Conservation (phyloP, 1,140 invertebrate genomes). For the Eubasilissa regina region DNA sequence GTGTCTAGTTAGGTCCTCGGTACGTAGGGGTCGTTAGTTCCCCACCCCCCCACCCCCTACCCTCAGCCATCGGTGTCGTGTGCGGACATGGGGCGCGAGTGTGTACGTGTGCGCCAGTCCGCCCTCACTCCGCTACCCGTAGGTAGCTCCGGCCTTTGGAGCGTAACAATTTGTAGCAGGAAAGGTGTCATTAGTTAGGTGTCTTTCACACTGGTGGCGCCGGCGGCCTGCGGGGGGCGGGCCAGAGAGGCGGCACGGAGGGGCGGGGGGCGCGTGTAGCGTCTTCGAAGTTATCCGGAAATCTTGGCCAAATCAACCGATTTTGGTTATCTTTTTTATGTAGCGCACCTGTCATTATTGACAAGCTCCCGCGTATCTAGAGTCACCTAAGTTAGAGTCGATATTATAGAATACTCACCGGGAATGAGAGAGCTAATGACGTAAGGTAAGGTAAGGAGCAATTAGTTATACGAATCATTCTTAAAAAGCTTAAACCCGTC, state of each 20-base stretch:
- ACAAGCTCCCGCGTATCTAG: no score
- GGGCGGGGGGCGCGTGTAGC: not conserved
- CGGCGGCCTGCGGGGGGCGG: constrained; percentile 32
- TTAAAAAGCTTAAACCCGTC: constrained; percentile 1
- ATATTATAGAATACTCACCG: no score
- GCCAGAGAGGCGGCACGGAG: not conserved
- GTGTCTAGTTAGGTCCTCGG: constrained; percentile 27
- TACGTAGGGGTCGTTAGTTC: constrained; percentile 40
- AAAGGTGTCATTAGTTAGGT: constrained; percentile 64
- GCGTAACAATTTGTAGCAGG: constrained; percentile 63
- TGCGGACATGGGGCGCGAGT: not conserved
- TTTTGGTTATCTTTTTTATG: no score
- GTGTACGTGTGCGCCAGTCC: constrained; percentile 20
- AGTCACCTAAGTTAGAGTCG: no score
- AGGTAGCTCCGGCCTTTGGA: constrained; percentile 45
- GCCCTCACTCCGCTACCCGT: constrained; percentile 16
- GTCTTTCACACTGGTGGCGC: constrained; percentile 62
- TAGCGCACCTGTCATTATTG: no score
- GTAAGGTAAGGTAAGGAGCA: no score
- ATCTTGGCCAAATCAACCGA: not conserved
- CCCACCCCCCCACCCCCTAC: not conserved
- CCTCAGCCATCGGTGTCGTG: not conserved
- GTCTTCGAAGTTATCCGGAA: constrained; percentile 27
- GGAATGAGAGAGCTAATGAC: no score
- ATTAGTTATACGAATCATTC: no score